These are phyloP conservation scores for Orchestes rusci DNA, from an alignment of 2,888 invertebrate species.

Conservation along the genomic window DNA sequence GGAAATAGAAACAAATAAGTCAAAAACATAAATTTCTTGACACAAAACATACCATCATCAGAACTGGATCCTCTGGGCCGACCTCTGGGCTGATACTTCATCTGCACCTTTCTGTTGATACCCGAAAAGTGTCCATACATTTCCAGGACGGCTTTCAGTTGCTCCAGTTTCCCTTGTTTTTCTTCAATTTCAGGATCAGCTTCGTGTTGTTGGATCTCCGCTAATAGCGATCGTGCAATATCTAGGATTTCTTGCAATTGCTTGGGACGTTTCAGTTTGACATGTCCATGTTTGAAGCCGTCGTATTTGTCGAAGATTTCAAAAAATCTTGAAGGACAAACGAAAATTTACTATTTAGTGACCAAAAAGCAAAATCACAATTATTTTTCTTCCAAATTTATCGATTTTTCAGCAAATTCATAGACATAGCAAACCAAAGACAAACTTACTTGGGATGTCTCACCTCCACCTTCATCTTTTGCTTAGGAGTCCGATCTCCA, in stretches of 20 bases:
- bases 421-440: not conserved
- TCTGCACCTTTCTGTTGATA: slow-evolving; percentile 98
- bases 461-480: slow-evolving; percentile 99
- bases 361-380: not conserved
- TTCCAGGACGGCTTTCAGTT: slow-evolving; percentile 97
- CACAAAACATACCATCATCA: slow-evolving; percentile 73
- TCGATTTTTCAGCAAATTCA: not conserved
- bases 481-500: slow-evolving; percentile 98
- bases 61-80: slow-evolving; percentile 86
- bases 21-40: no score
- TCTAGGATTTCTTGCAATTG: slow-evolving; percentile 97
- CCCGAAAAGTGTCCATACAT: slow-evolving; percentile 99
- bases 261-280: slow-evolving; percentile 95
- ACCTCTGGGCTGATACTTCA: slow-evolving; percentile 97
- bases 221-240: slow-evolving; percentile 82
- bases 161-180: slow-evolving; percentile 94
- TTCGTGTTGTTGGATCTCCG: slow-evolving; percentile 81
- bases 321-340: slow-evolving; percentile 79
- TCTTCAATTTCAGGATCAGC: slow-evolving; percentile 92
- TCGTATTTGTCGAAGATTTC: slow-evolving; percentile 97
- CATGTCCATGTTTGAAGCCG: slow-evolving; percentile 90
- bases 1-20: no score
- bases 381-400: not conserved
- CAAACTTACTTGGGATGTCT: slow-evolving; percentile 76
- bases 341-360: no score